These are phyloP conservation scores for Agelastica alni DNA, from an alignment of 2,888 invertebrate species.

Conservation along the genomic window DNA sequence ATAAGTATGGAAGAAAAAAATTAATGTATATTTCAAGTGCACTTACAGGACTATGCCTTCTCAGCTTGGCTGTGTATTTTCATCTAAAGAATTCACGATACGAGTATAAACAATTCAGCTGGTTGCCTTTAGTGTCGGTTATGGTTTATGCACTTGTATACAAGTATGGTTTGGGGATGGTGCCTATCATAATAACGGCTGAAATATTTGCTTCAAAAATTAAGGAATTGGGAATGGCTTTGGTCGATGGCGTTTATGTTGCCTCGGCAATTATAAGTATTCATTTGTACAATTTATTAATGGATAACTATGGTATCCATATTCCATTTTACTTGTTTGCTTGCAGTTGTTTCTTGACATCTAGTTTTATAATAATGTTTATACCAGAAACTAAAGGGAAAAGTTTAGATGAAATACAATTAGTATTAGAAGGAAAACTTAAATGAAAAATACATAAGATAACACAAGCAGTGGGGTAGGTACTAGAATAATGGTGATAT, in stretches of 20 bases:
- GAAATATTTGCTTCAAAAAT: conserved; percentile 52
- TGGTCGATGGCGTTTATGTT: conserved; percentile 40
- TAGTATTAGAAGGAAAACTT: background rate
- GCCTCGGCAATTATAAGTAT: conserved; percentile 38
- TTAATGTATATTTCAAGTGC: conserved; percentile 46
- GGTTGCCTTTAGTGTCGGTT: conserved; percentile 48
- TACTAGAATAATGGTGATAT: too few species aligned
- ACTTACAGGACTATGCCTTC: conserved; percentile 45
- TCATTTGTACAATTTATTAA: conserved; percentile 37
- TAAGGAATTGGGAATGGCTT: conserved; percentile 49
- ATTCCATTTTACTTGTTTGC: conserved; percentile 42
- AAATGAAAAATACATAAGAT: background rate
- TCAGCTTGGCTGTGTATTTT: conserved; percentile 47
- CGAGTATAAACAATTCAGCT: conserved; percentile 42
- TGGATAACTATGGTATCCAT: conserved; percentile 34
- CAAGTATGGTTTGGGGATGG: conserved; percentile 50
- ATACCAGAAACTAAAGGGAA: background rate
- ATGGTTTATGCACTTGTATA: conserved; percentile 49
- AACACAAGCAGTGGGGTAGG: too few species aligned
- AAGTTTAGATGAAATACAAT: background rate
- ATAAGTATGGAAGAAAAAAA: conserved; percentile 48
- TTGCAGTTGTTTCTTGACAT: conserved; percentile 33
- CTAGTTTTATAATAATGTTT: background rate
- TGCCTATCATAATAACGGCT: conserved; percentile 52
- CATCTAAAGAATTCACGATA: conserved; percentile 41